Evolutionary conservation across 2,113 vertebrate genomes (phyloP).

Genomic region (human (Homo sapiens)): GRCh38 chr7:154671001-154671500

Average conservation of each 20-base stretch:
- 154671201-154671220: not conserved
- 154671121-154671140: not conserved
- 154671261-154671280: too few relatives aligned
- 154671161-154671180: not conserved
- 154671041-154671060: not conserved
- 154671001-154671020: not conserved
- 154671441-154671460: not conserved
- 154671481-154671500: accelerated
- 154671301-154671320: not conserved
- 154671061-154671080: not conserved
- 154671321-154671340: accelerated
- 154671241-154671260: accelerated
- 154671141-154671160: not conserved
- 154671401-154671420: not conserved
- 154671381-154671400: not conserved
- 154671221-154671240: not conserved
- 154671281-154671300: accelerated
- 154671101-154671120: accelerated
- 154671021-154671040: too few relatives aligned
- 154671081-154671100: not conserved
- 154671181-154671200: too few relatives aligned
- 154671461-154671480: accelerated
- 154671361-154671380: not conserved
- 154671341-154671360: accelerated
- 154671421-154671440: accelerated